Evolutionary conservation across 2,797 vertebrate genomes (phyloP), one percentile per base, ranked within the genome.

Genomic region (Carcharodon carcharias): DNA sequence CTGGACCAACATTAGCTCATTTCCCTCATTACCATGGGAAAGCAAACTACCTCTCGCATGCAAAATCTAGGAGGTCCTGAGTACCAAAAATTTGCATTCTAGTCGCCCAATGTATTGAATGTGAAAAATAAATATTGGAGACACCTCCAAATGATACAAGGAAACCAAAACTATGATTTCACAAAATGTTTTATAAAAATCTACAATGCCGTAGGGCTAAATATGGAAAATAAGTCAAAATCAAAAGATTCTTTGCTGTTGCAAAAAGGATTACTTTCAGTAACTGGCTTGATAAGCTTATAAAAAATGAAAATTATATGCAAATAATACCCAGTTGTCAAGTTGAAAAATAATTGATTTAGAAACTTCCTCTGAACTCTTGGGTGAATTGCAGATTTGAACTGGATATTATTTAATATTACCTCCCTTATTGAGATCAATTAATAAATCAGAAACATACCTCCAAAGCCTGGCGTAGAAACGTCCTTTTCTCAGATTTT

Each of bases 401-500:
- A 91, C 28, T 63, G 18, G 91, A 93, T 93, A 63, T 93, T 93
- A 28, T 45, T 65, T 40, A 14, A 35, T 21, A 65, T 40, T 89
- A 89, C 56, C 21, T 93, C 91, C 63, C 0, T 58, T 89, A 26
- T 9, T n/a, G 6, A 92, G 35, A 23, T 16, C 61, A 93, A 93
- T 67, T n/a, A 23, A 26, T 40, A 35, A 54, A 97, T 67, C 63
- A 96, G 88, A 96, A 12, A 96, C 98, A 14, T 98, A 99, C 99
- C 99, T 99, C 99, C 69, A 99, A 97, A 65, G 99, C 99, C 97
- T 99, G 99, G 97, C 99, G 98, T 96, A 99, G 98, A 97, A 99
- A 99, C 96, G 99, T 99, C 97, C 99, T 99, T 97, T 99, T 99
- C 97, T 99, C 99, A 92, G 98, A 98, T 97, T 99, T 99, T 97